Base-by-base conservation (phyloP, 2,113 vertebrate species). In the Tyrannus savana region DNA sequence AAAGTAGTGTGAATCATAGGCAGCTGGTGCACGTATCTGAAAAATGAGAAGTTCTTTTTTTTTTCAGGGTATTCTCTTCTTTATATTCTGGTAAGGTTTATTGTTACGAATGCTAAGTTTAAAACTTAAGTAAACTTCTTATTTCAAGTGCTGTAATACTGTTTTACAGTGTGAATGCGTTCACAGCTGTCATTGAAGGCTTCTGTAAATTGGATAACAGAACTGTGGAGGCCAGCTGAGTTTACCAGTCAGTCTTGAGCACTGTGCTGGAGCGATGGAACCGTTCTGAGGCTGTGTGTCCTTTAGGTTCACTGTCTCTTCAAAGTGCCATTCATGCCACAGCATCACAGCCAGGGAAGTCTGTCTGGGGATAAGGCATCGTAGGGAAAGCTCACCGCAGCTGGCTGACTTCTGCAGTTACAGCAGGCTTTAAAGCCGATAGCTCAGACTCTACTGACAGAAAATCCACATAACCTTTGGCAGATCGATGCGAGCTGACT, bases 111-210 rank as follows among this genome's bases (percentile, higher is more conserved):
- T 31, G 9, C 67, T 21, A 55, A 80, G 19, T 67, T 91, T 83
- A 91, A 93, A 68, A 59, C 46, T 68, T 72, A 69, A 76, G 77
- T 68, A 82, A 91, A 35, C 67, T 59, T 67, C 84, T 90, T 87
- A 39, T 90, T 95, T 84, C n/a, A 60, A 59, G 50, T 50, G 42
- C 33, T 55, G 2, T 37, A 35, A 5, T 53, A 47, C 3, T 82
- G 47, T 31, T 69, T 80, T 80, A 39, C 33, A n/a, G 35, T 2
- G 9, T 56, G 69, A 27, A 33, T 25, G 10, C 46, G 18, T 72
- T 92, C 71, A 12, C 56, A 79, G 41, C 42, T 0, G 0, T 31
- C 30, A 18, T 1, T n/a, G 83, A 30, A 64, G 31, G 10, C 53
- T 72, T 53, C 58, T 24, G 9, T 64, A 19, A 39, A 27, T 4